Evolutionary conservation across 2,888 invertebrate genomes (phyloP), one percentile per base, ranked within the genome.

Genomic region (Cordilura impudica): DNA sequence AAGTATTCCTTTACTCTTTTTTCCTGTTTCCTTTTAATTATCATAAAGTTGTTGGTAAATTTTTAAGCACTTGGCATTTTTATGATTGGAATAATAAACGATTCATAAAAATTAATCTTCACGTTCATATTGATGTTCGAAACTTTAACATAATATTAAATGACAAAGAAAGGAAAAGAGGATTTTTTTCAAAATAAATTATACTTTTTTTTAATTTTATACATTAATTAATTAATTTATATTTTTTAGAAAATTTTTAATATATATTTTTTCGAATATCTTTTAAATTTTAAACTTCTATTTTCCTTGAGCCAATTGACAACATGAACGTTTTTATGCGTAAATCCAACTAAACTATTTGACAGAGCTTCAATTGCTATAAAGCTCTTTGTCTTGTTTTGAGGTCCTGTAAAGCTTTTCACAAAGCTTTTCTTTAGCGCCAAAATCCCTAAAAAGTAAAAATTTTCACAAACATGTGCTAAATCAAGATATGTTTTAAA

Each of bases 331-430:
- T 65, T 66, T 51, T 31, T 63, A 49, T 61, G 71, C 51, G 71
- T 71, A 67, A 31, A 35, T 56, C 67, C 67, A 69, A 79, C 79
- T 79, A 43, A 79, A 58, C 19, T 31, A 5, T 23, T 29, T 18
- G 35, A 19, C 10, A 45, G 70, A 78, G 66, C 67, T 75, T 63
- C 51, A 51, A 2, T 19, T 35, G 6, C 35, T 31, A 12, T 29
- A 35, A 35, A 51, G 63, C 31, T 63, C 21, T n/a, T 39, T 10
- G 12, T n/a, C 3, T 26, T 47, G 60, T 14, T 43, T 7, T 14
- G 35, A 67, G 71, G 75, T 63, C 79, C 75, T 75, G 49, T 19
- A 67, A 60, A 79, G 78, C 78, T 78, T 70, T 74, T 71, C 35
- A 45, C 54, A 66, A 66, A 66, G 43, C 71, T 75, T 79, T 75